Evolutionary conservation across 2,888 invertebrate genomes (phyloP), one percentile per base, ranked within the genome.

Genomic region (Agrochola macilenta): DNA sequence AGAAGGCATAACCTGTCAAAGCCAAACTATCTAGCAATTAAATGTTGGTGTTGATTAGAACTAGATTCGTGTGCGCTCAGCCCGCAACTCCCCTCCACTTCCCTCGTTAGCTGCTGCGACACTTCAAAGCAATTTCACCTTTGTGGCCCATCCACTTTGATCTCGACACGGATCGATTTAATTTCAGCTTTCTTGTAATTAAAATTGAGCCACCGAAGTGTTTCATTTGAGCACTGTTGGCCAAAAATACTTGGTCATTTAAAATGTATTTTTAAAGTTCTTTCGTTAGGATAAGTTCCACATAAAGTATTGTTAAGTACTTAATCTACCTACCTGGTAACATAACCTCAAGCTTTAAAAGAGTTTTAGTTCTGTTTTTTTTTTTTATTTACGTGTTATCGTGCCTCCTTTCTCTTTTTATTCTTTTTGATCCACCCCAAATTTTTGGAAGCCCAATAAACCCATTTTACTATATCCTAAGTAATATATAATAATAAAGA

Each of bases 41-140:
- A 91, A 86, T 84, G 79, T 77, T 76, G 78, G 76, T 84, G 90
- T 89, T 91, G 87, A 91, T 93, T 92, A 91, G 90, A 87, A 74
- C 88, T 88, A 90, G 81, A 90, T 88, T 93, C 89, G 87, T 87
- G 82, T 89, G 90, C 89, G 80, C 84, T 35, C 74, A 77, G 74
- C 66, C 68, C 69, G 74, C 80, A 76, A 60, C 68, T 86, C 82
- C 73, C 69, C 74, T 88, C 79, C 74, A 82, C 82, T 82, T 60
- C 85, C 85, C 90, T 93, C 91, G 91, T 94, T 93, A 94, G 91
- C 84, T 69, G 84, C 80, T 82, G 87, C 84, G 89, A 89, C 91
- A 92, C 92, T 94, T 93, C 93, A 95, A 92, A 95, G 94, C 90
- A 93, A 93, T 93, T 87, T 93, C 93, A 92, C 92, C 95, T 93